Evolutionary conservation across 2,797 vertebrate species (phyloP).

Genomic region (Pogoniulus pusillus): DNA sequence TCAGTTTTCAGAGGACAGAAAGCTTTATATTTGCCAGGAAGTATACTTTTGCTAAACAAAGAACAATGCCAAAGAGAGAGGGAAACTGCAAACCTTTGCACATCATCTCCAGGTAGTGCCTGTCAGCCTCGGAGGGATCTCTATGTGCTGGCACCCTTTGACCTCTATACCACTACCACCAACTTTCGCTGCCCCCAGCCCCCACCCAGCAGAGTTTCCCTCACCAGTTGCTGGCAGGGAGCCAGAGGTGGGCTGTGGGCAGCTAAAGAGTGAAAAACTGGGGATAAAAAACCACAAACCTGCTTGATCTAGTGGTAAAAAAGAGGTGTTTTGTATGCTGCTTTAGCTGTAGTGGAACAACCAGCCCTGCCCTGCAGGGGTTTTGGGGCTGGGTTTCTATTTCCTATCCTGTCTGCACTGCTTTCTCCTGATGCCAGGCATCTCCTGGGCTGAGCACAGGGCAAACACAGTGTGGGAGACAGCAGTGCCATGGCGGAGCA

Average conservation of each 20-base stretch:
- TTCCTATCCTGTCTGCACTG: neutral
- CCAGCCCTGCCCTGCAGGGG: neutral
- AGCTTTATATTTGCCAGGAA: no score
- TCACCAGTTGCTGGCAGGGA: neutral
- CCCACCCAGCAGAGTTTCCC: neutral
- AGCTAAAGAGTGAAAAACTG: slow-evolving; percentile 2
- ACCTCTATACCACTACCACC: no score
- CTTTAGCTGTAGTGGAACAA: neutral
- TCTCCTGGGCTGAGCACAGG: neutral
- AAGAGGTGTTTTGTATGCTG: slow-evolving; percentile 22
- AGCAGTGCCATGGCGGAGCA: neutral
- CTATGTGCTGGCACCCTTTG: no score
- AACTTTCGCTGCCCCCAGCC: slow-evolving; percentile 19
- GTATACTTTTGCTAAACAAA: no score
- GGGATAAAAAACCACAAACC: neutral
- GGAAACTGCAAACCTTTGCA: no score
- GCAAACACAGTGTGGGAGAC: neutral
- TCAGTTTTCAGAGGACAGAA: no score
- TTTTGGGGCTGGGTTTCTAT: neutral
- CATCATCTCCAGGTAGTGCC: no score
- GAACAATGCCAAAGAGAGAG: no score
- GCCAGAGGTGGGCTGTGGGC: neutral
- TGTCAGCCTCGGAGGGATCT: neutral
- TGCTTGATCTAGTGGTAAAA: slow-evolving; percentile 4
- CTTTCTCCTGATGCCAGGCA: neutral